These are phyloP conservation scores for Rhynchonycteris naso DNA, from an alignment of 2,797 vertebrate species.

Conservation along the genomic window DNA sequence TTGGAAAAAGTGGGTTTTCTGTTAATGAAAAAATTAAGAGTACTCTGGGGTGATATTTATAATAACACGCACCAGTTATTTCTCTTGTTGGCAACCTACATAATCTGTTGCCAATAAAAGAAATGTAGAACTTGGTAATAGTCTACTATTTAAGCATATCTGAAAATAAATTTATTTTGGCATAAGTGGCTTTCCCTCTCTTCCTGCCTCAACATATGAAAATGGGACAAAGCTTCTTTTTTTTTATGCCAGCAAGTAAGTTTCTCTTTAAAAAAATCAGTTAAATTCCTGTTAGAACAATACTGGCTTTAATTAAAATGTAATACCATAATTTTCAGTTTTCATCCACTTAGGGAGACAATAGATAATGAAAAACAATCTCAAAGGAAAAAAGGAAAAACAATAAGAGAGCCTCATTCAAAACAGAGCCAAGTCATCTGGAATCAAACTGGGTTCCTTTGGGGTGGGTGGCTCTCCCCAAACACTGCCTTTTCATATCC, in stretches of 20 bases:
- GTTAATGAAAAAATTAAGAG: neutral
- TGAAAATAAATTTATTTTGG: conserved; percentile 28
- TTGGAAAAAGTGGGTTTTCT: neutral
- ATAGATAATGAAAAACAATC: conserved; percentile 46
- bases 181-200: conserved; percentile 14
- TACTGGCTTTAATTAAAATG: conserved; percentile 28
- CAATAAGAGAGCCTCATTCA: neutral
- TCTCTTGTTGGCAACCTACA: neutral
- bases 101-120: neutral
- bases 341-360: conserved; percentile 34
- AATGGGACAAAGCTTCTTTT: conserved; percentile 9
- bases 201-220: neutral
- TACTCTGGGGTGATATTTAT: neutral
- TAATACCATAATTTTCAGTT: conserved; percentile 52
- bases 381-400: conserved; percentile 44
- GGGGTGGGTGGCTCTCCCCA: neutral
- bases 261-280: neutral
- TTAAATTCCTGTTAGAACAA: conserved; percentile 31
- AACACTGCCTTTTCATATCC: neutral
- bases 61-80: neutral
- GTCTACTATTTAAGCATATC: neutral
- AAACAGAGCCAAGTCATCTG: conserved; percentile 7
- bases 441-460: neutral
- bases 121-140: neutral
- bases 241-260: conserved; percentile 27